phyloP scores from a whole-genome alignment of 2,797 vertebrate species.

The Nothura maculosa region DNA sequence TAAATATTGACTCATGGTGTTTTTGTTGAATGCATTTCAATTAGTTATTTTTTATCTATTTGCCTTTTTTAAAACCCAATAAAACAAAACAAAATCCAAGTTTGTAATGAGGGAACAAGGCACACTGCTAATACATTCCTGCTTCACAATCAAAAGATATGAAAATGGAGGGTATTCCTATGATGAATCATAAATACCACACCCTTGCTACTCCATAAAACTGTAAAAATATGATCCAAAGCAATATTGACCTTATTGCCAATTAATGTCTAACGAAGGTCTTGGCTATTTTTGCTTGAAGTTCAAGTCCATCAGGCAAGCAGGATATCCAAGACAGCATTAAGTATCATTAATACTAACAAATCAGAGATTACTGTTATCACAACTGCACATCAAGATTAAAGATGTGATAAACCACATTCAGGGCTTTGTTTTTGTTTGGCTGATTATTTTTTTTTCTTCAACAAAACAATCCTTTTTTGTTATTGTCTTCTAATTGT shows the following conservation, averaged over 20 bases:
- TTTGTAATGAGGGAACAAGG: neutral
- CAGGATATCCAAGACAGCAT: neutral
- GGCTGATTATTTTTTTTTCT: neutral
- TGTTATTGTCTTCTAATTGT: neutral
- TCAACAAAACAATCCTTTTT: neutral
- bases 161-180: neutral
- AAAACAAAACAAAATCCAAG: neutral
- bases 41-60: neutral
- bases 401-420: neutral
- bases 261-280: neutral
- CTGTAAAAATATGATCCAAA: neutral
- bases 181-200: neutral
- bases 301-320: neutral
- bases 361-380: neutral
- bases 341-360: neutral
- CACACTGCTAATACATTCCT: neutral
- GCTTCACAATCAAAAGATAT: neutral
- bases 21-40: neutral
- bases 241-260: neutral
- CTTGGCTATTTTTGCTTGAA: neutral
- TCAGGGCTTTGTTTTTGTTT: neutral
- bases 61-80: neutral
- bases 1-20: neutral
- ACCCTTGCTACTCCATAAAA: neutral
- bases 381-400: neutral